A percentile compares a stretch with the other conserved stretches of the same genome.
Conservation (phyloP, 1,140 invertebrate genomes). For the Planococcus citri region DNA sequence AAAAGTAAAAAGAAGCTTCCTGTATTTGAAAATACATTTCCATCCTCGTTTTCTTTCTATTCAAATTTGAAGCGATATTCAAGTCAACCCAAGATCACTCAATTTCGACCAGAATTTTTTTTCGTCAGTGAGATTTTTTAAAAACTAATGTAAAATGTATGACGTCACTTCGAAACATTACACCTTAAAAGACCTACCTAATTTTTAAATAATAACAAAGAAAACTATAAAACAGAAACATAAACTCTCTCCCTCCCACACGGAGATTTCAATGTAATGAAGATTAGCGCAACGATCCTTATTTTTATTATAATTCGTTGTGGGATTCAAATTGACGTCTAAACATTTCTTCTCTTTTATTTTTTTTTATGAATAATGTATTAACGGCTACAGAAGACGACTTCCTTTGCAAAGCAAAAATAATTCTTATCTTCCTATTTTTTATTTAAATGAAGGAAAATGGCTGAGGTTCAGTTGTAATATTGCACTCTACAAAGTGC, state of each 20-base stretch:
- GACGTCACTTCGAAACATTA: no score
- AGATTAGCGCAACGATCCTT: not conserved
- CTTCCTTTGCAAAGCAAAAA: conserved; percentile 13
- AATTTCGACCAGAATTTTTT: no score
- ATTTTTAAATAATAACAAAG: no score
- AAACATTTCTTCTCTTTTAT: conserved; percentile 16
- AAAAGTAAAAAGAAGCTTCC: no score
- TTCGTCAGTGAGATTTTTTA: no score
- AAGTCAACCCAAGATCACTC: no score
- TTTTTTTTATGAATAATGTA: conserved; percentile 21
- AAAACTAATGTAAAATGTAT: no score
- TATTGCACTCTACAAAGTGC: not conserved
- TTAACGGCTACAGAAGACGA: conserved; percentile 13
- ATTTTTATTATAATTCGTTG: conserved; percentile 13
- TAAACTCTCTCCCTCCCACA: not conserved
- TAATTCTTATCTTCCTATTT: conserved; percentile 18
- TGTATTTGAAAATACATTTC: no score
- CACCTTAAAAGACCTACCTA: no score
- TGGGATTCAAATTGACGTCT: not conserved
- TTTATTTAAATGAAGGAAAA: conserved; percentile 21
- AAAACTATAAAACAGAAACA: no score
- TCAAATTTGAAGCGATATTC: no score
- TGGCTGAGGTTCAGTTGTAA: not conserved
- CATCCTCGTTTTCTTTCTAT: no score
- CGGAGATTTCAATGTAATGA: not conserved